These are phyloP conservation scores for Melanotaenia maccullochi DNA, from an alignment of 2,797 vertebrate genomes.

Conservation along the genomic window DNA sequence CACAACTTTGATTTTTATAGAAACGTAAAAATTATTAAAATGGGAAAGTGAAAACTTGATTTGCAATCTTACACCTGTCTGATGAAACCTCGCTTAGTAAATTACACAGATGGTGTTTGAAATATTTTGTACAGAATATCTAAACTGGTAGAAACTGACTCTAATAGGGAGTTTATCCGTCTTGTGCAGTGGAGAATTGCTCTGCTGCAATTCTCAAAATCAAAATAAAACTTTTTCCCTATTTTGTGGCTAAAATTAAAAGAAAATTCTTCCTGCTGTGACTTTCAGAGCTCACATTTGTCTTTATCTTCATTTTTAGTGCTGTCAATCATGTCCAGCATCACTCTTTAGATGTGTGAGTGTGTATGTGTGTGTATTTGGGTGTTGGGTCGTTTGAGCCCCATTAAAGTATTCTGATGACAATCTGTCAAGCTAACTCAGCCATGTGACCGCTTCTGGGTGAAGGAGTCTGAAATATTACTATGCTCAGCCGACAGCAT, in stretches of 20 bases:
- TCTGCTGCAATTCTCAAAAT: neutral
- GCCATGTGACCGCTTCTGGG: conserved; percentile 65
- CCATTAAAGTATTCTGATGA: conserved; percentile 79
- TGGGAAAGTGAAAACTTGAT: neutral
- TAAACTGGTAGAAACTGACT: neutral
- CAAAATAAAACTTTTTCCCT: conserved; percentile 3
- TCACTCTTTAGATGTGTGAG: conserved; percentile 10
- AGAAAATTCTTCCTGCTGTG: conserved; percentile 10
- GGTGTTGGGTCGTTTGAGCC: conserved; percentile 39
- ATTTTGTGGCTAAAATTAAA: neutral
- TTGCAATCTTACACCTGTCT: neutral
- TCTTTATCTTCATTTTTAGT: conserved; percentile 47
- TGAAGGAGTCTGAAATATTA: conserved; percentile 56
- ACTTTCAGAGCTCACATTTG: conserved; percentile 48
- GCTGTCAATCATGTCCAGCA: conserved; percentile 66
- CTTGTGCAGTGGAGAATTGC: neutral
- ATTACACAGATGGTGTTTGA: neutral
- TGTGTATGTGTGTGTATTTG: conserved; percentile 15
- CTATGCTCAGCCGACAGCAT: conserved; percentile 37
- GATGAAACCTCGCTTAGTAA: neutral
- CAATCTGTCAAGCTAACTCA: conserved; percentile 79
- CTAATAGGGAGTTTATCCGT: neutral
- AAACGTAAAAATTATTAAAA: neutral
- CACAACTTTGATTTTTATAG: neutral
- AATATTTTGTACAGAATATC: neutral